Conservation (phyloP, 37 sponge, comb jelly and placozoan species). For the Aphrocallistes beatrix region DNA sequence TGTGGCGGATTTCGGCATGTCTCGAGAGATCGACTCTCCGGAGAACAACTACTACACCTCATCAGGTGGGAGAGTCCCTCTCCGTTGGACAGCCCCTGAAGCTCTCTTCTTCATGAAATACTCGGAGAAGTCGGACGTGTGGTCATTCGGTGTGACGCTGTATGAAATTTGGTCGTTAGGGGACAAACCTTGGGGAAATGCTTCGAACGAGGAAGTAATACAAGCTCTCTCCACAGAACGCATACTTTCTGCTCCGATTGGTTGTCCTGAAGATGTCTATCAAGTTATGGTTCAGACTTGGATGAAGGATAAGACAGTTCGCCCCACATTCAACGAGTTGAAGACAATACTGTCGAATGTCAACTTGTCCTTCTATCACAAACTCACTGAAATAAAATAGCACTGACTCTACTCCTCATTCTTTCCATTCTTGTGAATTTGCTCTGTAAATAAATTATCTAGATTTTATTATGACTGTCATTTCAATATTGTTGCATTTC, state of each 20-base stretch:
- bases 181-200: neutral
- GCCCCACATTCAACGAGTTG: neutral
- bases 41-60: neutral
- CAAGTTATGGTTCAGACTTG: neutral
- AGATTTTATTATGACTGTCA: too few relatives aligned
- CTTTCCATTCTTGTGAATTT: too few relatives aligned
- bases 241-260: neutral
- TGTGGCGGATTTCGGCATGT: slow-evolving; percentile 19
- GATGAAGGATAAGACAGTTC: neutral
- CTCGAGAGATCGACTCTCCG: neutral
- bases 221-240: neutral
- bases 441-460: too few relatives aligned
- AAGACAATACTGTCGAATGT: too few relatives aligned
- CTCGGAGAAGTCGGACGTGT: slow-evolving; percentile 10
- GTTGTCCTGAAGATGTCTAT: neutral
- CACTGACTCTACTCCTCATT: too few relatives aligned
- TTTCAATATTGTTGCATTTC: too few relatives aligned
- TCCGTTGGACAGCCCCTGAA: slow-evolving; percentile 10
- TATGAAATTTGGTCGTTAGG: neutral
- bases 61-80: neutral
- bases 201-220: neutral
- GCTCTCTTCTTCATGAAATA: neutral
- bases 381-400: too few relatives aligned
- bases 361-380: too few relatives aligned
- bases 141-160: slow-evolving; percentile 12